Evolutionary conservation across 2,797 vertebrate species (phyloP).

Genomic region (Acrossocheilus fasciatus): DNA sequence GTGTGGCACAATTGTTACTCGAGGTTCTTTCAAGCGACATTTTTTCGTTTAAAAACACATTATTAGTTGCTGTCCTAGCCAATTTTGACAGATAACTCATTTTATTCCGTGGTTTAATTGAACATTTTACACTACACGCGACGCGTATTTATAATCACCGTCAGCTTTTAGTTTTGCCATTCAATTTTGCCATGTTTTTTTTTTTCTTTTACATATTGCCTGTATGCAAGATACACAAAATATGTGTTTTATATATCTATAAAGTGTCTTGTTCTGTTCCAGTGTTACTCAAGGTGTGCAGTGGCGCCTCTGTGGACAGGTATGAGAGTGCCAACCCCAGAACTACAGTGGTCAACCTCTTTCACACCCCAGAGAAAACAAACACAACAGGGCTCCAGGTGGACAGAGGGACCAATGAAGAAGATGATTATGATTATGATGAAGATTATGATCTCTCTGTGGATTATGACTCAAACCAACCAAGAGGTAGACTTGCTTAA

Average conservation of each 20-base stretch:
- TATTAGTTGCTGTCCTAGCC: not conserved
- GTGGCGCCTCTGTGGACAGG: slow-evolving; percentile 48
- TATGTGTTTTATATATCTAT: not conserved
- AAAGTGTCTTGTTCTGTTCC: slow-evolving; percentile 32
- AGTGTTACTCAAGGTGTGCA: slow-evolving; percentile 58
- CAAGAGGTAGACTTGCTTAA: slow-evolving; percentile 56
- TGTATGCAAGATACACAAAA: not conserved
- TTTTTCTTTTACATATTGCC: not conserved
- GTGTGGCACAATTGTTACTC: not conserved
- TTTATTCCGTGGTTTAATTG: not conserved
- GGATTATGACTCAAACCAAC: slow-evolving; percentile 53
- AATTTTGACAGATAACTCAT: not conserved
- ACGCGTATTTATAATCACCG: not conserved
- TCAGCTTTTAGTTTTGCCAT: not conserved
- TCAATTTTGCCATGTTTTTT: not conserved
- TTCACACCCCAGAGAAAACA: slow-evolving; percentile 8
- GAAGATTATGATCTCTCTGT: slow-evolving; percentile 39
- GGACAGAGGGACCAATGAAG: slow-evolving; percentile 20
- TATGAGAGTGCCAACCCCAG: slow-evolving; percentile 40
- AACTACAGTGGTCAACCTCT: slow-evolving; percentile 42
- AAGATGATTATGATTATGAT: slow-evolving; percentile 41
- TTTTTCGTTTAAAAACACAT: not conserved
- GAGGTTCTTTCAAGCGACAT: not conserved
- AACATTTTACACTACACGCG: not conserved
- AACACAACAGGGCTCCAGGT: not conserved